Evolutionary conservation across 1,140 invertebrate genomes (phyloP).

Genomic region (Drosophila subpulchrella): DNA sequence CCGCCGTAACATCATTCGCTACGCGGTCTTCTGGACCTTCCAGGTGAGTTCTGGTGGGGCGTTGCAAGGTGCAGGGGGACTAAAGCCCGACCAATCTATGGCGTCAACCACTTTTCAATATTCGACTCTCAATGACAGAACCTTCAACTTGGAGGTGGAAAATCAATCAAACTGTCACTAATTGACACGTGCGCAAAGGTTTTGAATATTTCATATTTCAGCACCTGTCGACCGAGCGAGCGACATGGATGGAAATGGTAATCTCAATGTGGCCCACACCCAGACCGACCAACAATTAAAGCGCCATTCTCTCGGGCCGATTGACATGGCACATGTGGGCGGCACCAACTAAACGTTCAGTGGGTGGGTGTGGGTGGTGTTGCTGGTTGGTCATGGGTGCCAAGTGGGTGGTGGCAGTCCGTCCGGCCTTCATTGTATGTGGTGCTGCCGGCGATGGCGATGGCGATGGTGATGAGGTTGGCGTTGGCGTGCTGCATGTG

Average conservation of each 20-base stretch:
- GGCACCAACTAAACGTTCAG: slow-evolving; percentile 45
- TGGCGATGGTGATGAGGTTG: not conserved
- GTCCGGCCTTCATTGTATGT: slow-evolving; percentile 35
- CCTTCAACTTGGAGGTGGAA: slow-evolving; percentile 57
- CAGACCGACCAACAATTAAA: slow-evolving; percentile 55
- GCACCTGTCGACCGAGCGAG: slow-evolving; percentile 42
- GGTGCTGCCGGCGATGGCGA: not conserved
- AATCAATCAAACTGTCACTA: slow-evolving; percentile 68
- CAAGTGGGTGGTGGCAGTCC: slow-evolving; percentile 6
- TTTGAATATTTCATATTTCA: slow-evolving; percentile 75
- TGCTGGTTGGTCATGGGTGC: not conserved
- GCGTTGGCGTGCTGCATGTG: slow-evolving; percentile 41
- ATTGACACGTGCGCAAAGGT: slow-evolving; percentile 55
- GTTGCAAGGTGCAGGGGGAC: not conserved
- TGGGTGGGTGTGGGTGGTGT: slow-evolving; percentile 3
- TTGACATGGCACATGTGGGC: slow-evolving; percentile 60
- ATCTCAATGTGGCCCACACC: slow-evolving; percentile 5
- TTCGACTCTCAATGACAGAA: slow-evolving; percentile 48
- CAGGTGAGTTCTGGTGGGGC: slow-evolving; percentile 87
- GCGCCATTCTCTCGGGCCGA: slow-evolving; percentile 29
- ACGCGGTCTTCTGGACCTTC: slow-evolving; percentile 96
- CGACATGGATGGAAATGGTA: slow-evolving; percentile 6
- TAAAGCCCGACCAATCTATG: slow-evolving; percentile 11
- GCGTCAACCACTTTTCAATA: slow-evolving; percentile 45
- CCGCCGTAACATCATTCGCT: slow-evolving; percentile 92